Percentiles rank a stretch among this genome's conserved stretches.
phyloP scores from a whole-genome alignment of 1,140 invertebrate genomes.

The Heliothis subflexa region DNA sequence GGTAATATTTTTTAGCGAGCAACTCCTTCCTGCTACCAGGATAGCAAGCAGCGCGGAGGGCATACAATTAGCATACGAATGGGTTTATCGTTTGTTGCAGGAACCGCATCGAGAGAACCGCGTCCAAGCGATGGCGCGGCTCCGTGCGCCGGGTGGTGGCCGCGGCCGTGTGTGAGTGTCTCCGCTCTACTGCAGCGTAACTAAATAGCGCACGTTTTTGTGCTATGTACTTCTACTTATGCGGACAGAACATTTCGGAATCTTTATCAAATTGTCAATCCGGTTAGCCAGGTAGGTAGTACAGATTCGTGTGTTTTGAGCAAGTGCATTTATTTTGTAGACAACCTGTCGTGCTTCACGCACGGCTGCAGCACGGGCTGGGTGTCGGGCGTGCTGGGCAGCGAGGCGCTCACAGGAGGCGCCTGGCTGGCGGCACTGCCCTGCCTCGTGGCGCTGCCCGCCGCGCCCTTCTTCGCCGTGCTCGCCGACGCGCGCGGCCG shows the following conservation, averaged over 20 bases:
- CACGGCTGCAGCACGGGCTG: constrained; percentile 80
- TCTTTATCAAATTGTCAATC: no score
- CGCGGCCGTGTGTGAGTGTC: constrained; percentile 70
- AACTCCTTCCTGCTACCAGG: constrained; percentile 17
- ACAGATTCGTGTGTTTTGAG: no score
- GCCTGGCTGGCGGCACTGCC: constrained; percentile 79
- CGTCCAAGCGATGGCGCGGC: constrained; percentile 79
- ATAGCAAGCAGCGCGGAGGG: constrained; percentile 11
- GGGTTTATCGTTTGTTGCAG: constrained; percentile 61
- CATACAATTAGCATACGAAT: constrained; percentile 32
- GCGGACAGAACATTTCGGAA: no score
- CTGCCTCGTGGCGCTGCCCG: constrained; percentile 78
- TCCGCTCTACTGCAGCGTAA: no score
- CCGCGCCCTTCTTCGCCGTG: constrained; percentile 79
- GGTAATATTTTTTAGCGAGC: constrained; percentile 1
- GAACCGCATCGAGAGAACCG: constrained; percentile 76
- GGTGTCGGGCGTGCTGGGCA: constrained; percentile 78
- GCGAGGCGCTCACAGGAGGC: constrained; percentile 75
- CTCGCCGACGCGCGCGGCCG: constrained; percentile 74
- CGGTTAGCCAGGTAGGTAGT: no score
- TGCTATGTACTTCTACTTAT: no score
- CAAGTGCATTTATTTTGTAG: constrained; percentile 55
- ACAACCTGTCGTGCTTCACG: constrained; percentile 80
- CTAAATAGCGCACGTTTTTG: no score
- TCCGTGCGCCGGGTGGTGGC: constrained; percentile 70